Base-by-base conservation (phyloP, 2,797 vertebrate genomes). In the Malacoctenus gilli region DNA sequence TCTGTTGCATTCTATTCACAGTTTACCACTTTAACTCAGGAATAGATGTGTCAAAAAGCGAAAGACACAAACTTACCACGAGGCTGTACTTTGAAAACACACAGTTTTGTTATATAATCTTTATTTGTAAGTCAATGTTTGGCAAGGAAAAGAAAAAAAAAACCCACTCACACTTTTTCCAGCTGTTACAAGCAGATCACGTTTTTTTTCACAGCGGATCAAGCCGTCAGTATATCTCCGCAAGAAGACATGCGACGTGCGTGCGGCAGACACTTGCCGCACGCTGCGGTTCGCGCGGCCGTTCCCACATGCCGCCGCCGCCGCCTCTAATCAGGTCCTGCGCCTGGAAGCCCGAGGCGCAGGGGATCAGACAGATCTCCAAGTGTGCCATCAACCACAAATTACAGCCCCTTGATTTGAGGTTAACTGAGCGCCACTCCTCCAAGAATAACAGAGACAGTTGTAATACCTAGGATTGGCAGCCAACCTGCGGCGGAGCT, bases 321-420 rank as follows among this genome's bases (percentile, higher is more conserved):
- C 91, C 87, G 91, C 86, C 87, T 89, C 89, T 92, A 92, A 93
- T 93, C 90, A 93, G 89, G 91, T 84, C 86, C 83, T 50, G 75
- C 72, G 86, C 85, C 79, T 80, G 63, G 59, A 70, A 50, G 89
- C 91, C 91, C 81, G 74, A 89, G 93, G 91, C 89, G 61, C 81
- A 87, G 86, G 91, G n/a, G 88, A 89, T 93, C 89, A 91, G 91
- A 90, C 91, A 90, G 90, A 92, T 92, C 92, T 92, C 83, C 88
- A 90, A 92, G 89, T 87, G 89, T 89, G 89, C 87, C 89, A 90
- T 93, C 91, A 92, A 88, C 87, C 92, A 91, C 89, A 92, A 94
- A 95, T 94, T 94, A 93, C 89, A 87, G 88, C 87, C 84, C n/a
- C 90, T 90, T 92, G 93, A 93, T 92, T 92, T 89, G 90, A 86